These are phyloP conservation scores for Brachypteracias leptosomus DNA, from an alignment of 2,113 vertebrate genomes.

Conservation along the genomic window DNA sequence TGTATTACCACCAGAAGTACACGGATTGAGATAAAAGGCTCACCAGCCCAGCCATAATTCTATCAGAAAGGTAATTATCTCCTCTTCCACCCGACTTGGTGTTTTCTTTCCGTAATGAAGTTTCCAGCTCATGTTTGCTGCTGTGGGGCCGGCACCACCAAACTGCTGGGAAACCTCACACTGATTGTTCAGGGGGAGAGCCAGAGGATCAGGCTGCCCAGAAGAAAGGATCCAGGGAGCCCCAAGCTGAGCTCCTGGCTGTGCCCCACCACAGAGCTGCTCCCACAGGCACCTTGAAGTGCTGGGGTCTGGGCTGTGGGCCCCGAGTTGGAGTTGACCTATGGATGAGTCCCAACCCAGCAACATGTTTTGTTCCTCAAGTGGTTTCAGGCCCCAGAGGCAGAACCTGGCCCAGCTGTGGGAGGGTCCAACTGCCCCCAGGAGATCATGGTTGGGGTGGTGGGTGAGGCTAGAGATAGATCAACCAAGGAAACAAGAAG, in stretches of 20 bases:
- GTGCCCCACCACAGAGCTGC: neutral
- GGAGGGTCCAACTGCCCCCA: too few species aligned
- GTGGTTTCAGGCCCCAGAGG: too few species aligned
- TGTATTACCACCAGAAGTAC: slow-evolving; percentile 14
- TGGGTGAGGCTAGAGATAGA: too few species aligned
- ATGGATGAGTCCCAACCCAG: too few species aligned
- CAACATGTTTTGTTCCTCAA: too few species aligned
- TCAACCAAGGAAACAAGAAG: too few species aligned
- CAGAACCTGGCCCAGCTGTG: too few species aligned
- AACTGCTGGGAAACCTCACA: neutral
- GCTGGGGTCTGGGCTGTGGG: too few species aligned
- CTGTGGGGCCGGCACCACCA: neutral
- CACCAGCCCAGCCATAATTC: slow-evolving; percentile 34
- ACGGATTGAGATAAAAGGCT: slow-evolving; percentile 50
- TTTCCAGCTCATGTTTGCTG: neutral
- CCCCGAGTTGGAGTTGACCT: too few species aligned
- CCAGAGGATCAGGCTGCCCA: neutral
- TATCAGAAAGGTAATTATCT: slow-evolving; percentile 68
- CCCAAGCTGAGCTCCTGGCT: accelerated
- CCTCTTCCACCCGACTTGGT: slow-evolving; percentile 20
- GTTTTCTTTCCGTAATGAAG: neutral
- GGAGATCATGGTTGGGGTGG: too few species aligned
- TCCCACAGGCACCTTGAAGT: accelerated
- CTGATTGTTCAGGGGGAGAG: neutral
- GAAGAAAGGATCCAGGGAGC: neutral